These are phyloP conservation scores for Pangasius larnaudii DNA, from an alignment of 2,797 vertebrate genomes.

Conservation along the genomic window DNA sequence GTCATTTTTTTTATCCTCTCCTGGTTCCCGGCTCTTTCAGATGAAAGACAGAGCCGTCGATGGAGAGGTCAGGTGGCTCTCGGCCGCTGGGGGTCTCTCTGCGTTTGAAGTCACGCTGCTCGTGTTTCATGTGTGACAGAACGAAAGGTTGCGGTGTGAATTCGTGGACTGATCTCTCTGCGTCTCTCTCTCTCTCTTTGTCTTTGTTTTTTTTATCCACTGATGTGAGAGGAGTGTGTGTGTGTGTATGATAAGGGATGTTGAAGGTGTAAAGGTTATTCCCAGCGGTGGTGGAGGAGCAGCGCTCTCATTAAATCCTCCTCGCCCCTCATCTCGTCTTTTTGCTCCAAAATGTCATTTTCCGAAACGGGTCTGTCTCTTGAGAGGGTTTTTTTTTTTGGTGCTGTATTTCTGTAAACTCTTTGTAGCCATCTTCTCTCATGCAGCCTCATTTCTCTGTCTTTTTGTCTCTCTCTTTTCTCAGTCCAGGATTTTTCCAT, in stretches of 20 bases:
- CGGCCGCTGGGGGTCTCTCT: background rate
- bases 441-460: background rate
- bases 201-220: background rate
- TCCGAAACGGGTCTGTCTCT: constrained; percentile 19
- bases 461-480: background rate
- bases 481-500: background rate
- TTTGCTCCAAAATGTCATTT: constrained; percentile 44
- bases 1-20: background rate
- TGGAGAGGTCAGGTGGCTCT: background rate
- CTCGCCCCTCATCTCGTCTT: background rate
- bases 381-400: background rate
- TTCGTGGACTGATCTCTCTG: background rate
- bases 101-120: background rate
- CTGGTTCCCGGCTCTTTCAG: background rate
- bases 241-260: constrained; percentile 44
- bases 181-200: background rate
- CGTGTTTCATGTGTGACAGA: background rate
- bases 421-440: constrained; percentile 19
- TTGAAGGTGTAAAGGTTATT: constrained; percentile 60
- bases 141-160: background rate
- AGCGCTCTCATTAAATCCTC: constrained; percentile 59
- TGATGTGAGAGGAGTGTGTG: constrained; percentile 22
- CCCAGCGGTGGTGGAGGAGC: constrained; percentile 41
- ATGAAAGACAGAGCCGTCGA: background rate
- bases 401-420: constrained; percentile 24